phyloP scores from a whole-genome alignment of 2,888 invertebrate species.

The Malachius bipustulatus region DNA sequence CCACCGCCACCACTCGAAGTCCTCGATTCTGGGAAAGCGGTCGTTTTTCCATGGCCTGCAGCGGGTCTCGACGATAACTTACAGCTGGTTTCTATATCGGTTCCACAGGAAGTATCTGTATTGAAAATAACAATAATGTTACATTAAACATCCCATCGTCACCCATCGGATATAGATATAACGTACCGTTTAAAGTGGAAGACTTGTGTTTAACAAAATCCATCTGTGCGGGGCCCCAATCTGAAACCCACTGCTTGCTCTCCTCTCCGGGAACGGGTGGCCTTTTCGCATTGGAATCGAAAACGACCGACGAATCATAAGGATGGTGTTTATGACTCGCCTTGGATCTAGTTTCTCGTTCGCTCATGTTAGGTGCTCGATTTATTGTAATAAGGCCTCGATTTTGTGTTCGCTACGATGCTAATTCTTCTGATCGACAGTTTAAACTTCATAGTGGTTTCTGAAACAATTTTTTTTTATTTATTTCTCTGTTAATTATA shows the following conservation, averaged over 20 bases:
- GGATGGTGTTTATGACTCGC: slow-evolving; percentile 19
- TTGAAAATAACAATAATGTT: no score
- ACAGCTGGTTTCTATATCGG: slow-evolving; percentile 29
- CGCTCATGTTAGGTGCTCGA: slow-evolving; percentile 29
- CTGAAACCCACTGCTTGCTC: slow-evolving; percentile 33
- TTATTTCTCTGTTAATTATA: no score
- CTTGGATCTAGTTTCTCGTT: slow-evolving; percentile 20
- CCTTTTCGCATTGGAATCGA: slow-evolving; percentile 59
- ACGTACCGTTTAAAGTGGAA: slow-evolving; percentile 26
- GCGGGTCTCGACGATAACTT: slow-evolving; percentile 40
- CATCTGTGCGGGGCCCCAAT: slow-evolving; percentile 26
- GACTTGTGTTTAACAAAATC: slow-evolving; percentile 26
- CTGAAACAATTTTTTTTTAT: no score
- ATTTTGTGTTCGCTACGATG: slow-evolving; percentile 15
- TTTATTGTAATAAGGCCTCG: slow-evolving; percentile 21
- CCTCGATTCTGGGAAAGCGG: background rate
- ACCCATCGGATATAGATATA: slow-evolving; percentile 23
- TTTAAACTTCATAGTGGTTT: slow-evolving; percentile 30
- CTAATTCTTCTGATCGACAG: slow-evolving; percentile 12
- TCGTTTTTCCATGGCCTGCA: slow-evolving; percentile 21
- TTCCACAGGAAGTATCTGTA: slow-evolving; percentile 35
- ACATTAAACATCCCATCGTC: slow-evolving; percentile 11
- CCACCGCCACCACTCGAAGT: background rate
- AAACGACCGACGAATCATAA: slow-evolving; percentile 25
- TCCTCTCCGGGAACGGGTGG: slow-evolving; percentile 77